Conservation (phyloP, 2,888 invertebrate genomes). For the Philhelius pedissequus region DNA sequence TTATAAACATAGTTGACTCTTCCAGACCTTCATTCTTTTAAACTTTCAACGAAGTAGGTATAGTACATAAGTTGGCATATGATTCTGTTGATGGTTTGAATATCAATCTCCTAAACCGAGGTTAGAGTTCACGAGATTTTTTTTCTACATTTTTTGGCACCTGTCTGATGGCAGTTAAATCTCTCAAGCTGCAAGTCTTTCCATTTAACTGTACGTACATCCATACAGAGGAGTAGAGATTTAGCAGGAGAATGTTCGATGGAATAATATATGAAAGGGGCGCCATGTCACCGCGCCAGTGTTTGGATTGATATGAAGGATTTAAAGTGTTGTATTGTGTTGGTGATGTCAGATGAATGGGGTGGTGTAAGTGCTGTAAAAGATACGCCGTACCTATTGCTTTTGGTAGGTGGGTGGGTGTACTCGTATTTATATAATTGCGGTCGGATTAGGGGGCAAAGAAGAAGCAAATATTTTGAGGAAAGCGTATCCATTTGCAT, state of each 20-base stretch:
- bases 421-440: slow-evolving; percentile 28
- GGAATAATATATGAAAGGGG: neutral
- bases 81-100: slow-evolving; percentile 37
- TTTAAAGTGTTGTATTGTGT: slow-evolving; percentile 46
- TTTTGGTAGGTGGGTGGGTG: neutral
- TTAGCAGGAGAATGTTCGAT: neutral
- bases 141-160: slow-evolving; percentile 45
- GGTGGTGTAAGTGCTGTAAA: slow-evolving; percentile 38
- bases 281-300: too few relatives aligned
- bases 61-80: slow-evolving; percentile 14
- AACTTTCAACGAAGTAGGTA: neutral
- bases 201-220: too few relatives aligned
- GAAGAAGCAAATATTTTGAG: neutral
- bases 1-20: slow-evolving; percentile 31
- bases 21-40: slow-evolving; percentile 26
- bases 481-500: slow-evolving; percentile 7
- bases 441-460: slow-evolving; percentile 24
- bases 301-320: slow-evolving; percentile 49
- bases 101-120: slow-evolving; percentile 12
- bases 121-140: slow-evolving; percentile 11
- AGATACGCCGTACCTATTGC: slow-evolving; percentile 12
- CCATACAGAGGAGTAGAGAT: neutral
- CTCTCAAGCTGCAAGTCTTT: slow-evolving; percentile 1
- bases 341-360: slow-evolving; percentile 35
- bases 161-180: slow-evolving; percentile 48